These are phyloP conservation scores for Agrochola circellaris DNA, from an alignment of 2,888 invertebrate genomes.

Conservation along the genomic window DNA sequence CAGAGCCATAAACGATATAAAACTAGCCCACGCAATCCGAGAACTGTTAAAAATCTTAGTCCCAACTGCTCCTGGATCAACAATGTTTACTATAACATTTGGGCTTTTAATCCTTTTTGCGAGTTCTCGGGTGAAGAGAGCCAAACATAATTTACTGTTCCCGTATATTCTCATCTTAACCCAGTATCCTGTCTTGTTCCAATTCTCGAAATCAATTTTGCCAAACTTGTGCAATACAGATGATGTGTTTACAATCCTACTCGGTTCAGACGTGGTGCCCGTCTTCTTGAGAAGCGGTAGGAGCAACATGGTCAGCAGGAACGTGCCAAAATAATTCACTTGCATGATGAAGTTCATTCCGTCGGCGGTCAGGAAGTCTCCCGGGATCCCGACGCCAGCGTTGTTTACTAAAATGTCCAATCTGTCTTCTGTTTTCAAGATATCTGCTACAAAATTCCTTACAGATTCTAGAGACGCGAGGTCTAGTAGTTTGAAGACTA, in stretches of 20 bases:
- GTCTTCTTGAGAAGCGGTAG: conserved; percentile 93
- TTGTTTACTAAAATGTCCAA: conserved; percentile 97
- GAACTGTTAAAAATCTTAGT: conserved; percentile 92
- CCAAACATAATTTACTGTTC: conserved; percentile 93
- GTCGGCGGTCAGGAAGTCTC: conserved; percentile 92
- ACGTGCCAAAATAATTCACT: conserved; percentile 98
- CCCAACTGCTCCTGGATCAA: conserved; percentile 96
- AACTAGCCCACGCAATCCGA: conserved; percentile 87
- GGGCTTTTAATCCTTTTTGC: conserved; percentile 91
- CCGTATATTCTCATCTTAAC: conserved; percentile 89
- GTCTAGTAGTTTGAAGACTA: conserved; percentile 93
- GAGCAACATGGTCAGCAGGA: conserved; percentile 96
- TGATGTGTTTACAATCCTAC: conserved; percentile 94
- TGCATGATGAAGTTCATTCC: conserved; percentile 97
- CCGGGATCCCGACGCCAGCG: conserved; percentile 94
- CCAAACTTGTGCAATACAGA: conserved; percentile 94
- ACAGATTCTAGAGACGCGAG: conserved; percentile 94
- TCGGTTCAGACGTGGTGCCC: conserved; percentile 90
- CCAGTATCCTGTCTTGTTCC: conserved; percentile 91
- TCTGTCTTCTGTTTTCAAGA: conserved; percentile 93
- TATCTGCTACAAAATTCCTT: conserved; percentile 94
- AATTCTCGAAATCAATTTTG: conserved; percentile 92
- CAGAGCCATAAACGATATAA: conserved; percentile 91
- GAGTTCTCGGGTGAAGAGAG: conserved; percentile 93
- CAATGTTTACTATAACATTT: conserved; percentile 94